Evolutionary conservation across 53 echinoderm and acorn worm genomes (phyloP).

Genomic region (Henricia sp.): DNA sequence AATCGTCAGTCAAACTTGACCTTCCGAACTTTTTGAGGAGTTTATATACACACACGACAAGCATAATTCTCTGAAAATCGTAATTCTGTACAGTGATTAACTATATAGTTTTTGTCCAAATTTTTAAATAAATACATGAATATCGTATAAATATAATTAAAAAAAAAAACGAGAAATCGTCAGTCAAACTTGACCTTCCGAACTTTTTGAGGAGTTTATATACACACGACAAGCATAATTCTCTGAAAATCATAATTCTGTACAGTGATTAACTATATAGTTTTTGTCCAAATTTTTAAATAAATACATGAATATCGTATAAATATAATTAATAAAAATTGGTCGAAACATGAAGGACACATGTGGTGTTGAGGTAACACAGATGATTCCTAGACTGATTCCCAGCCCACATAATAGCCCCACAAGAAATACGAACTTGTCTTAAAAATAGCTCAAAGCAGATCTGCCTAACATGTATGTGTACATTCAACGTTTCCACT

Average conservation of each 20-base stretch:
- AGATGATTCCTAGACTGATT: too few species aligned
- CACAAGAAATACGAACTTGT: too few species aligned
- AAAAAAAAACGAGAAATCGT: too few species aligned
- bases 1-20: too few species aligned
- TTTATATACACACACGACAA: background rate
- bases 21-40: background rate
- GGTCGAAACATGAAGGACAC: background rate
- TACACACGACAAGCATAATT: background rate
- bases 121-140: background rate
- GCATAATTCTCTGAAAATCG: background rate
- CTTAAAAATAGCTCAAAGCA: too few species aligned
- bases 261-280: slow-evolving; percentile 15
- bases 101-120: background rate
- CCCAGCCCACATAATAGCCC: too few species aligned
- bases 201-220: background rate
- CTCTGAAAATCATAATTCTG: slow-evolving; percentile 5
- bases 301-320: background rate
- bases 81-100: slow-evolving; percentile 33
- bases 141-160: too few species aligned
- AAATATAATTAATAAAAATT: too few species aligned
- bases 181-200: too few species aligned
- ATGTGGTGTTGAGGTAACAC: too few species aligned
- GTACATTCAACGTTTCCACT: too few species aligned
- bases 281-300: background rate
- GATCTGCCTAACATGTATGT: too few species aligned